These are phyloP conservation scores for Agrenia bidenticulata DNA, from an alignment of 2,888 invertebrate species.

Conservation along the genomic window DNA sequence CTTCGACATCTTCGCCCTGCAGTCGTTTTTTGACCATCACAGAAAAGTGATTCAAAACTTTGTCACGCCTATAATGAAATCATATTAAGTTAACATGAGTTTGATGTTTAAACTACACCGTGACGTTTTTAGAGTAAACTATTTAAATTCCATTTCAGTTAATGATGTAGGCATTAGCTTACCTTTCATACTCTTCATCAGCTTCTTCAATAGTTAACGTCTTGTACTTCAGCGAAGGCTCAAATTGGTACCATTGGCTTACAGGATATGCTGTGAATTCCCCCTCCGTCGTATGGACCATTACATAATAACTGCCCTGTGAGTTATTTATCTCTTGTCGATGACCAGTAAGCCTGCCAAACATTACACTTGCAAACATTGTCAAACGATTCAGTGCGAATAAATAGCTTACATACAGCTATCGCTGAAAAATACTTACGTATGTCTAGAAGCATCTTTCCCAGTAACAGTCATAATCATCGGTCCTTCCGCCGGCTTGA, in stretches of 20 bases:
- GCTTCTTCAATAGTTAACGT: slow-evolving; percentile 10
- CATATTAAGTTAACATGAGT: neutral
- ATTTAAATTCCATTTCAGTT: neutral
- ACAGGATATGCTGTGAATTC: slow-evolving; percentile 6
- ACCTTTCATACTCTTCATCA: slow-evolving; percentile 8
- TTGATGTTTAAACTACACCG: neutral
- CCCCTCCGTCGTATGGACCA: neutral
- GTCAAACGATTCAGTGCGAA: too few relatives aligned
- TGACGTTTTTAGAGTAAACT: neutral
- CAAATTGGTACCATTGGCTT: slow-evolving; percentile 9
- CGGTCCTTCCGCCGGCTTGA: too few relatives aligned
- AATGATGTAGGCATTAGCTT: neutral
- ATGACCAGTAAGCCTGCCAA: neutral
- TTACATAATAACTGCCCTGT: neutral
- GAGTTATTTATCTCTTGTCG: neutral
- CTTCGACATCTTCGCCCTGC: neutral
- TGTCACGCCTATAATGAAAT: neutral
- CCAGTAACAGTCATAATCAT: too few relatives aligned
- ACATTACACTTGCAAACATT: too few relatives aligned
- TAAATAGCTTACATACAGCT: too few relatives aligned
- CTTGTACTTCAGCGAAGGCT: neutral
- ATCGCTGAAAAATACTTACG: neutral
- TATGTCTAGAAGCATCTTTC: neutral
- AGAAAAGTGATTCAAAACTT: slow-evolving; percentile 1
- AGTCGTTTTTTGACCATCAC: neutral